Percentiles rank a stretch among this genome's conserved stretches.
Evolutionary conservation across 2,888 invertebrate species (phyloP).

Genomic region (Fragum whitleyi): DNA sequence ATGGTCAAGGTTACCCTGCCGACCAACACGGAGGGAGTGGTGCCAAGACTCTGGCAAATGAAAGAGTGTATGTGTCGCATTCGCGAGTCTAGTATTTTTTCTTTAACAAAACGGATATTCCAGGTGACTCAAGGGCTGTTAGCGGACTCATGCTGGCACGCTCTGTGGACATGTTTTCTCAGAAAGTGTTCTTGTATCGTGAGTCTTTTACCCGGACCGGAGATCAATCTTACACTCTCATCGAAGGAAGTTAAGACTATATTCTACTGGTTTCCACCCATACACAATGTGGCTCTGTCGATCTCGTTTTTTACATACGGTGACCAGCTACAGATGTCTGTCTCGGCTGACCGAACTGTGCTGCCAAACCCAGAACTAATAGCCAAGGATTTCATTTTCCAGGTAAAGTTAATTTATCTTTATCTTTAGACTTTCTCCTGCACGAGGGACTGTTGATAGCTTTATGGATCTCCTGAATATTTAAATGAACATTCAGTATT

Average conservation of each 20-base stretch:
- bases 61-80: slow-evolving; percentile 86
- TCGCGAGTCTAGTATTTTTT: slow-evolving; percentile 86
- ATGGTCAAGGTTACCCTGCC: slow-evolving; percentile 85
- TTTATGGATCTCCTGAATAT: too few relatives aligned
- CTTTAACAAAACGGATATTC: slow-evolving; percentile 86
- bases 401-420: slow-evolving; percentile 74
- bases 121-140: slow-evolving; percentile 85
- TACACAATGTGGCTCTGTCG: slow-evolving; percentile 86
- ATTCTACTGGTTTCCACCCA: slow-evolving; percentile 86
- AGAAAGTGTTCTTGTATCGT: slow-evolving; percentile 82
- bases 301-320: slow-evolving; percentile 87
- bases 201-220: slow-evolving; percentile 86
- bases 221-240: slow-evolving; percentile 85
- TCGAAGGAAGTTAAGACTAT: slow-evolving; percentile 82
- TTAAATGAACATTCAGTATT: too few relatives aligned
- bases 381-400: slow-evolving; percentile 83
- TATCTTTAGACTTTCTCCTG: neutral
- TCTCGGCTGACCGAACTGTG: slow-evolving; percentile 85
- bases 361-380: slow-evolving; percentile 84
- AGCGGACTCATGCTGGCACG: slow-evolving; percentile 80
- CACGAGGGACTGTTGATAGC: too few relatives aligned
- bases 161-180: slow-evolving; percentile 79
- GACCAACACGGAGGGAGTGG: slow-evolving; percentile 87
- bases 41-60: slow-evolving; percentile 88
- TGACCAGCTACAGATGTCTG: slow-evolving; percentile 86